Evolutionary conservation across 1,140 invertebrate species (phyloP), one percentile per base, ranked within the genome.

Genomic region (Kradibia gibbosae): DNA sequence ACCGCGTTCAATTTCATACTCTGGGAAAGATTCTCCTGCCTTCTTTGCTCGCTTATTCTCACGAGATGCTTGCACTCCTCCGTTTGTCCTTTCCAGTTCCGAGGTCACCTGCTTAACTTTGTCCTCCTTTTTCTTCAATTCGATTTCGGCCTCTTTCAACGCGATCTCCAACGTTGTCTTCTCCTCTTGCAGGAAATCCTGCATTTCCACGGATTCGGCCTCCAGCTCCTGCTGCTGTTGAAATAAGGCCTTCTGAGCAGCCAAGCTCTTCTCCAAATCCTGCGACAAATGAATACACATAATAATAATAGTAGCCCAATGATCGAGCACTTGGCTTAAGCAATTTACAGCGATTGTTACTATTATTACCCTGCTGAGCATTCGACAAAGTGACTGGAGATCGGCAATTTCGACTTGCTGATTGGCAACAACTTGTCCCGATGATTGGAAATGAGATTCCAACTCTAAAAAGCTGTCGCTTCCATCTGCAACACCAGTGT

Each of bases 41-140:
- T 93, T 81, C 95, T 93, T 90, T 96, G 95, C 88, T 96, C 96
- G 87, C 94, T 95, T 84, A 96, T 93, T 82, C 95, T 92, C 53
- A 96, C 94, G 82, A 96, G 91, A 87, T 96, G 95, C 42, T 94
- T 94, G 85, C 95, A 96, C 88, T 96, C 95, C 65, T 95, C 95
- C 34, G 94, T 94, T 85, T 95, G 93, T 84, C n/a, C 91, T 92
- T 85, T 92, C 93, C 77, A 93, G 88, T 90, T 95, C 95, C 82
- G 88, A 91, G 73, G 93, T 91, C 34, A 92, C 92, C 86, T 92
- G 88, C 42, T 88, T 87, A 22, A 95, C 20, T 3, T 83, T 83
- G 67, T 94, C 92, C 3, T 92, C 89, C 77, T 93, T 92, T 22
- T 87, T 88, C 34, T 86, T 83, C 10, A 87, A 76, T 87, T 96